phyloP scores from a whole-genome alignment of 2,888 invertebrate genomes.

The Cybosia mesomella region DNA sequence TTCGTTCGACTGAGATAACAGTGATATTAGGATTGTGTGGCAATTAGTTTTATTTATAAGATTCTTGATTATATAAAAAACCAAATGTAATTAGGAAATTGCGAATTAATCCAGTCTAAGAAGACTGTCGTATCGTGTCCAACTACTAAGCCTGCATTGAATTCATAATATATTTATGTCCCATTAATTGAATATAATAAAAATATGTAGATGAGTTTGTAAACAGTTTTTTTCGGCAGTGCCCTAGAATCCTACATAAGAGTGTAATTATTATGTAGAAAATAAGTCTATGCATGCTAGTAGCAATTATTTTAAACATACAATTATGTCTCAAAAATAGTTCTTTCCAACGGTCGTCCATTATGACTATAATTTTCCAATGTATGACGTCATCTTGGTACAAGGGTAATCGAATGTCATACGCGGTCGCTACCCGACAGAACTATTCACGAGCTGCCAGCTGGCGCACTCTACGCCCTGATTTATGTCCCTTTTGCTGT shows the following conservation, averaged over 20 bases:
- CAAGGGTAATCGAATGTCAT: conserved; percentile 82
- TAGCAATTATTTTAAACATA: background rate
- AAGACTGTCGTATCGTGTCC: background rate
- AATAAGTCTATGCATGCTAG: background rate
- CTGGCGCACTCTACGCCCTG: conserved; percentile 71
- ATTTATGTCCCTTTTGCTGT: conserved; percentile 80
- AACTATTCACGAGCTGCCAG: conserved; percentile 76
- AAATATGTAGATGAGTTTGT: background rate
- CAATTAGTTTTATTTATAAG: too few relatives aligned
- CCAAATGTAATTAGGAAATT: background rate
- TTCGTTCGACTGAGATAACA: too few relatives aligned
- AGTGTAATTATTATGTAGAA: background rate
- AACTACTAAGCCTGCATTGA: background rate
- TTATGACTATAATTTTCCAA: conserved; percentile 32
- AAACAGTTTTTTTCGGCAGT: background rate
- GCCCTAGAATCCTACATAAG: too few relatives aligned
- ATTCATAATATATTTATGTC: background rate
- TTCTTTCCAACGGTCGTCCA: background rate
- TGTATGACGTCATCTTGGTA: conserved; percentile 51
- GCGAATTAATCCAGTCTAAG: background rate
- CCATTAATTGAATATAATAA: background rate
- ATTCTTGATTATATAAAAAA: background rate
- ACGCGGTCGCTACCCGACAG: conserved; percentile 75
- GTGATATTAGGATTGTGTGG: too few relatives aligned
- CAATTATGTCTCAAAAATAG: conserved; percentile 19